Percentiles rank a stretch among this genome's conserved stretches.
Conservation (phyloP, 2,888 invertebrate species). For the Lochmaea crataegi region DNA sequence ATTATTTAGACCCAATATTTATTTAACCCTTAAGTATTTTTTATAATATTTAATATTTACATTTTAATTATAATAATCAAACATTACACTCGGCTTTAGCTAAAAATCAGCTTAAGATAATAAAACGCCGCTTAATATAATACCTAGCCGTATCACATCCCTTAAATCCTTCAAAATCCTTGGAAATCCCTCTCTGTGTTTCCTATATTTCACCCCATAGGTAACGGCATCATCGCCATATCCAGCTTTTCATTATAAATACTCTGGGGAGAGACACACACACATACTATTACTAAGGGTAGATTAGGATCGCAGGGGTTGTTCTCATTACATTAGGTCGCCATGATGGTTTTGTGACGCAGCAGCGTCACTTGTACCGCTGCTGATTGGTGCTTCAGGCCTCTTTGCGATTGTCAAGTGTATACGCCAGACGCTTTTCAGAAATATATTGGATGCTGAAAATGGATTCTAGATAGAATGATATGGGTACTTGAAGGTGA, state of each 20-base stretch:
- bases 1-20: too few relatives aligned
- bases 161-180: slow-evolving; percentile 17
- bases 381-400: slow-evolving; percentile 47
- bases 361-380: slow-evolving; percentile 40
- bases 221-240: slow-evolving; percentile 30
- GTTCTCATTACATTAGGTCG: slow-evolving; percentile 56
- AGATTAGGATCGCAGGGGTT: slow-evolving; percentile 39
- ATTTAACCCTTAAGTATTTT: too few relatives aligned
- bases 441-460: slow-evolving; percentile 17
- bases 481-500: slow-evolving; percentile 8
- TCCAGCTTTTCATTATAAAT: slow-evolving; percentile 35
- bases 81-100: not conserved
- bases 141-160: slow-evolving; percentile 8
- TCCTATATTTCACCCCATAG: slow-evolving; percentile 25
- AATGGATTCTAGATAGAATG: slow-evolving; percentile 16
- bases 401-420: slow-evolving; percentile 33
- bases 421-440: slow-evolving; percentile 23
- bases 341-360: slow-evolving; percentile 55
- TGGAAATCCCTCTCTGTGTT: slow-evolving; percentile 8
- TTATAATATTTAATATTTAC: not conserved
- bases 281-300: slow-evolving; percentile 29
- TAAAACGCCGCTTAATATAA: slow-evolving; percentile 13
- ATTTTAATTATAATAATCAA: not conserved
- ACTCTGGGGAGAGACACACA: slow-evolving; percentile 35
- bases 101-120: not conserved